Evolutionary conservation across 2,888 invertebrate species (phyloP).

Genomic region (Polyploca ridens): DNA sequence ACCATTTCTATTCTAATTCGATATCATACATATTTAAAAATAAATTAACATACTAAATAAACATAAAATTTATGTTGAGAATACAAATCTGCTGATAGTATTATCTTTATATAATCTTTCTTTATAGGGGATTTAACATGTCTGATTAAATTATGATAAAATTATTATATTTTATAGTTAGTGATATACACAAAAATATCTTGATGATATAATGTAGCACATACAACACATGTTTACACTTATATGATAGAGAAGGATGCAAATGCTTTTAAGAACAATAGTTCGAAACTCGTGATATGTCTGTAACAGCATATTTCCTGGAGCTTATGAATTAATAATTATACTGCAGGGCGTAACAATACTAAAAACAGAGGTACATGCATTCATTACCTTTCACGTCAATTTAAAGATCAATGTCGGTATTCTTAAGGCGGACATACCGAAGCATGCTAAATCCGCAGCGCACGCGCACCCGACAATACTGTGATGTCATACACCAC

Average conservation of each 20-base stretch:
- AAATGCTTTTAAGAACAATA: neutral
- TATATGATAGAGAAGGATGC: neutral
- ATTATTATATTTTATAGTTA: neutral
- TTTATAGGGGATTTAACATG: neutral
- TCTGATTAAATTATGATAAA: neutral
- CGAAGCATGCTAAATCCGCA: slow-evolving; percentile 35
- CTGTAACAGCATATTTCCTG: neutral
- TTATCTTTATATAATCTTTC: slow-evolving; percentile 5
- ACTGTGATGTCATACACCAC: slow-evolving; percentile 3
- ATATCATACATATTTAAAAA: slow-evolving; percentile 6
- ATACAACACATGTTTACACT: too few relatives aligned
- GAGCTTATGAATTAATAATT: neutral
- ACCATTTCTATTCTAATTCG: slow-evolving; percentile 17
- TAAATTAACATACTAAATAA: slow-evolving; percentile 6
- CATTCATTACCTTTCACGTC: slow-evolving; percentile 18
- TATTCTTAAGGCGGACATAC: slow-evolving; percentile 25
- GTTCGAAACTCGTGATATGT: neutral
- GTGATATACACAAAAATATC: too few relatives aligned
- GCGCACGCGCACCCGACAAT: slow-evolving; percentile 34
- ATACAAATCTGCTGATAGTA: slow-evolving; percentile 8
- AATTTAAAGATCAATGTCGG: slow-evolving; percentile 36
- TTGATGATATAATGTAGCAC: too few relatives aligned
- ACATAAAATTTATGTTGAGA: slow-evolving; percentile 8
- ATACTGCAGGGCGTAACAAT: neutral
- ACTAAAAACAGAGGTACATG: neutral